Conservation (phyloP, 2,888 invertebrate genomes). For the Panopea generosa region DNA sequence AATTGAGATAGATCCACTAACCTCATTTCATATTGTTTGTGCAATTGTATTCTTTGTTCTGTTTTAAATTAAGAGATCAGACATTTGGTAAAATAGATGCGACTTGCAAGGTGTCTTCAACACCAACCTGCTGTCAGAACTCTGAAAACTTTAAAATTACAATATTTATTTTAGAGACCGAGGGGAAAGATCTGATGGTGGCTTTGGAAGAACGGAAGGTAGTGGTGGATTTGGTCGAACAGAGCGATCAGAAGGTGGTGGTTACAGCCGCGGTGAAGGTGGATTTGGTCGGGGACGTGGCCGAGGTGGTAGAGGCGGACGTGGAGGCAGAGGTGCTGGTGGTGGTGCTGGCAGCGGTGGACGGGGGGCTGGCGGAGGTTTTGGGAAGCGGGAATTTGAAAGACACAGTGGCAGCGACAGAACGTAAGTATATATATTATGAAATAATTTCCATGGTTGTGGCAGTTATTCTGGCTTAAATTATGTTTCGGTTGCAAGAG, state of each 20-base stretch:
- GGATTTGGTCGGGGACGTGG: conserved; percentile 46
- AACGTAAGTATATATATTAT: conserved; percentile 88
- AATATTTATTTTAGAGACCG: no score
- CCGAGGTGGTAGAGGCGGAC: conserved; percentile 60
- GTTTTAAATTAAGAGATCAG: no score
- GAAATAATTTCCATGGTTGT: no score
- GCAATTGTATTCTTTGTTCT: no score
- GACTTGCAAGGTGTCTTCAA: no score
- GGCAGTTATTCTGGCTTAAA: no score
- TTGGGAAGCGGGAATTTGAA: conserved; percentile 95
- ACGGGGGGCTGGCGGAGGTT: conserved; percentile 69
- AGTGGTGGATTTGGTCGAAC: conserved; percentile 32
- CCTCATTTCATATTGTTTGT: no score
- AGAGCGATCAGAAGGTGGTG: conserved; percentile 48
- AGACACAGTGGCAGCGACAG: conserved; percentile 97
- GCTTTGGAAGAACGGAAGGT: conserved; percentile 6
- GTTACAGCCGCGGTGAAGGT: conserved; percentile 40
- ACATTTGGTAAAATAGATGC: no score
- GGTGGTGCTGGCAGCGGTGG: conserved; percentile 68
- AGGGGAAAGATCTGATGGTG: conserved; percentile 8
- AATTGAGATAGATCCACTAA: no score
- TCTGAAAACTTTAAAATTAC: no score
- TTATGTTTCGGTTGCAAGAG: no score
- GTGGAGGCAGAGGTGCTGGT: conserved; percentile 69
- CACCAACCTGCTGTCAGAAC: no score